Evolutionary conservation across 2,113 vertebrate genomes (phyloP).

Genomic region (Willisornis vidua): DNA sequence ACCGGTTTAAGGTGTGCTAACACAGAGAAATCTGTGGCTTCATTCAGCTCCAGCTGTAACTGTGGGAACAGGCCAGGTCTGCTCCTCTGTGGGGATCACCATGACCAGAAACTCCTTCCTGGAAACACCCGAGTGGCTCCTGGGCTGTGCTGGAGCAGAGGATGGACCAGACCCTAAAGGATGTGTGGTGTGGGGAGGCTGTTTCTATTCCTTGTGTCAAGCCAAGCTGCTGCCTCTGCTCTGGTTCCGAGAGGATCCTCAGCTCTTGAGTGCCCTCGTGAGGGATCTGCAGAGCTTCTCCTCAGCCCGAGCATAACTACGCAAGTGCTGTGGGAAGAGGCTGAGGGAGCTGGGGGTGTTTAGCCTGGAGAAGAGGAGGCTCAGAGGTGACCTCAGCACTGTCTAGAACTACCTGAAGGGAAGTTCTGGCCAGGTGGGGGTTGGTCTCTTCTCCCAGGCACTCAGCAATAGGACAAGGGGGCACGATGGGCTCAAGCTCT

Average conservation of each 20-base stretch:
- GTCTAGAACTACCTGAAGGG: too few relatives aligned
- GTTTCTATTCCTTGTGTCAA: fast-evolving
- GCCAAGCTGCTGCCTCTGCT: background rate
- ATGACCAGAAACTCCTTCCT: background rate
- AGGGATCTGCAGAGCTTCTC: background rate
- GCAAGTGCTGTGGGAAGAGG: too few relatives aligned
- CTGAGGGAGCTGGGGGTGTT: too few relatives aligned
- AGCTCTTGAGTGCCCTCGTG: background rate
- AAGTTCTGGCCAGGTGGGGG: too few relatives aligned
- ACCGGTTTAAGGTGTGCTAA: too few relatives aligned
- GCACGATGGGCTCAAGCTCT: too few relatives aligned
- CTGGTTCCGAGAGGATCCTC: background rate
- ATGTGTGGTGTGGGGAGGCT: background rate
- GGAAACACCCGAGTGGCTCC: background rate
- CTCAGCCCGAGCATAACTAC: background rate
- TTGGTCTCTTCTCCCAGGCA: too few relatives aligned
- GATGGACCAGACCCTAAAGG: background rate
- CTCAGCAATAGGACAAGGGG: too few relatives aligned
- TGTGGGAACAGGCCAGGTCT: background rate
- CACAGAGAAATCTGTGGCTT: background rate
- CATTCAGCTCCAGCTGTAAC: background rate
- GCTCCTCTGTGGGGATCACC: background rate
- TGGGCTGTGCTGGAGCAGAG: background rate
- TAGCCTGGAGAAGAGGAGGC: too few relatives aligned
- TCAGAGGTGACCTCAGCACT: too few relatives aligned